A percentile compares a stretch with the other conserved stretches of the same genome.
These are phyloP conservation scores for Eupithecia vulgata DNA, from an alignment of 2,888 invertebrate genomes.

Conservation along the genomic window DNA sequence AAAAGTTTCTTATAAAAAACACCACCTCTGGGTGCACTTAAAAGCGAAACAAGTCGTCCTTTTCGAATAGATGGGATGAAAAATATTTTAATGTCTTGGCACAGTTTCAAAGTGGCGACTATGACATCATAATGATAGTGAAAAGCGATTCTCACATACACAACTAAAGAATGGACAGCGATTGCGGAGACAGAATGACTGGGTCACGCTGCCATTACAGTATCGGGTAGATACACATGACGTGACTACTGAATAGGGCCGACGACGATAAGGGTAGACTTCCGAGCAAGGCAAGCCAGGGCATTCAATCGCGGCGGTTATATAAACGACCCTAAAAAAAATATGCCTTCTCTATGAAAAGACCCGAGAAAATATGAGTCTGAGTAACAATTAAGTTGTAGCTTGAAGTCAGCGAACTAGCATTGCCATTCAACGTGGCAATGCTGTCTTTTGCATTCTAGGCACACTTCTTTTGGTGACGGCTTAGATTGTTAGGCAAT, in stretches of 20 bases:
- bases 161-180: background rate
- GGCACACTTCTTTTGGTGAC: too few species aligned
- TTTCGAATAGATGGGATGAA: too few species aligned
- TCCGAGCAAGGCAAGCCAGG: slow-evolving; percentile 3
- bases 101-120: slow-evolving; percentile 7
- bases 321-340: too few species aligned
- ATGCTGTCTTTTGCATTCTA: too few species aligned
- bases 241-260: slow-evolving; percentile 63
- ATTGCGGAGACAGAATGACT: slow-evolving; percentile 30
- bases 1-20: too few species aligned
- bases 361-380: background rate
- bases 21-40: too few species aligned
- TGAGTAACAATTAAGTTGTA: background rate
- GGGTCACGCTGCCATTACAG: slow-evolving; percentile 50
- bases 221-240: slow-evolving; percentile 56
- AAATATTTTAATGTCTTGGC: slow-evolving; percentile 10
- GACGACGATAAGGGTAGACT: slow-evolving; percentile 51
- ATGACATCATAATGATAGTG: slow-evolving; percentile 15
- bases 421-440: too few species aligned
- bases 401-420: too few species aligned
- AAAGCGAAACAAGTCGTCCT: too few species aligned
- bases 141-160: slow-evolving; percentile 6
- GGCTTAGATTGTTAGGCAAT: too few species aligned
- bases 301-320: background rate
- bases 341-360: background rate